These are phyloP conservation scores for Nasonia oneida DNA, from an alignment of 2,888 invertebrate species.

Conservation along the genomic window DNA sequence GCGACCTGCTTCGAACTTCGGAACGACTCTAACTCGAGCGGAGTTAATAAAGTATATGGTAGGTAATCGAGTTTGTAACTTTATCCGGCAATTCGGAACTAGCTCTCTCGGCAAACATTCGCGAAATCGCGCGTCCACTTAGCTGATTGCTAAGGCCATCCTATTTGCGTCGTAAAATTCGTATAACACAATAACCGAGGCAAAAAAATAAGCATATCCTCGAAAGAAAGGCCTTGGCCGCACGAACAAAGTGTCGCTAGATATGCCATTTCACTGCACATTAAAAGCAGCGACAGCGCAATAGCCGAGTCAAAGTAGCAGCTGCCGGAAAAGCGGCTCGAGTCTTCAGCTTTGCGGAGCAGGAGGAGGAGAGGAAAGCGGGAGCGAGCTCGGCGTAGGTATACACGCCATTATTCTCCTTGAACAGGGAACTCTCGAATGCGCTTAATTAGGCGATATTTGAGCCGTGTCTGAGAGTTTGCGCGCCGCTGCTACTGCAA, in stretches of 20 bases:
- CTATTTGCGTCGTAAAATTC: background rate
- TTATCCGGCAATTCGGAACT: background rate
- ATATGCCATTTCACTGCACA: slow-evolving; percentile 17
- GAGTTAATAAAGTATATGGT: background rate
- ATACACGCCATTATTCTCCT: slow-evolving; percentile 66
- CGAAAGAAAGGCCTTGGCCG: background rate
- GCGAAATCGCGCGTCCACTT: background rate
- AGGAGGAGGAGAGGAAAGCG: background rate
- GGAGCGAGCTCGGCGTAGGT: slow-evolving; percentile 35
- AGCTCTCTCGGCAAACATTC: background rate
- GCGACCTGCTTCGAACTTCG: background rate
- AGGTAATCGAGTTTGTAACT: background rate
- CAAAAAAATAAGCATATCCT: background rate
- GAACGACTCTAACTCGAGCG: background rate
- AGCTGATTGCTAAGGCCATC: background rate
- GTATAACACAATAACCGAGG: background rate
- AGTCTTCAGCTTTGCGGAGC: background rate
- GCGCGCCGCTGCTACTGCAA: slow-evolving; percentile 56
- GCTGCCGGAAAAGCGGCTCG: background rate
- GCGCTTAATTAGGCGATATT: slow-evolving; percentile 76
- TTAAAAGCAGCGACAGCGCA: slow-evolving; percentile 2
- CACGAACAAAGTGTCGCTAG: background rate
- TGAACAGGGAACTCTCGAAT: slow-evolving; percentile 70
- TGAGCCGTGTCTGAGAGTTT: slow-evolving; percentile 68
- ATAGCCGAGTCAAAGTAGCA: background rate